These are phyloP conservation scores for Jordanella pulchra DNA, from an alignment of 2,797 vertebrate species.

Conservation along the genomic window DNA sequence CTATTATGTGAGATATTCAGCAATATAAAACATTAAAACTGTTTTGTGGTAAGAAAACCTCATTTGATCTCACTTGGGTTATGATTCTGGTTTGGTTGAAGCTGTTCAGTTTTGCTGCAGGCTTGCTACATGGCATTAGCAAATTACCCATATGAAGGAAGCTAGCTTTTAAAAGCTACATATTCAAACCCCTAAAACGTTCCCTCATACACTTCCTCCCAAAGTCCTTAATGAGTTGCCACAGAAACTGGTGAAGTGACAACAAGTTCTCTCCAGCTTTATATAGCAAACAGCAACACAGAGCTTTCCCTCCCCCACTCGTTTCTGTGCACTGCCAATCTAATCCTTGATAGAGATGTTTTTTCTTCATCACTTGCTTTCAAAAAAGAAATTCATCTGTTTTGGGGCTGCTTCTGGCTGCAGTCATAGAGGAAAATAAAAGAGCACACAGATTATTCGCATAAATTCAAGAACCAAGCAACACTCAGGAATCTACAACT, in stretches of 20 bases:
- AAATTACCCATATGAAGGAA: neutral
- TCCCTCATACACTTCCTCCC: neutral
- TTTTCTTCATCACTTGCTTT: neutral
- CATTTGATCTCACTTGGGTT: neutral
- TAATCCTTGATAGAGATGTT: neutral
- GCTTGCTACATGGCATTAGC: neutral
- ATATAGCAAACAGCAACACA: neutral
- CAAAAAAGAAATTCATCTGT: neutral
- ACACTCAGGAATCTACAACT: neutral
- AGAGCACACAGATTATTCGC: neutral
- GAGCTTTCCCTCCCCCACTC: neutral
- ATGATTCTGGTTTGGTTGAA: neutral
- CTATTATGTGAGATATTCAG: neutral
- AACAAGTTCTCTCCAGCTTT: no score
- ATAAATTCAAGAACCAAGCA: neutral
- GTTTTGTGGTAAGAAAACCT: neutral
- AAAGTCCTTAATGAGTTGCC: no score
- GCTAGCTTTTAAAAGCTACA: neutral
- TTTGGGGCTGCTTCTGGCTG: neutral
- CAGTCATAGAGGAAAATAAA: neutral
- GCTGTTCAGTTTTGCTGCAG: neutral
- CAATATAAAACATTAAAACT: neutral
- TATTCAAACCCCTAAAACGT: neutral
- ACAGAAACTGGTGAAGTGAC: no score
- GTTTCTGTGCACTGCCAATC: neutral